Percentiles rank a stretch among this genome's conserved stretches.
Conservation (phyloP, 1,140 invertebrate genomes). For the Magallana angulata region DNA sequence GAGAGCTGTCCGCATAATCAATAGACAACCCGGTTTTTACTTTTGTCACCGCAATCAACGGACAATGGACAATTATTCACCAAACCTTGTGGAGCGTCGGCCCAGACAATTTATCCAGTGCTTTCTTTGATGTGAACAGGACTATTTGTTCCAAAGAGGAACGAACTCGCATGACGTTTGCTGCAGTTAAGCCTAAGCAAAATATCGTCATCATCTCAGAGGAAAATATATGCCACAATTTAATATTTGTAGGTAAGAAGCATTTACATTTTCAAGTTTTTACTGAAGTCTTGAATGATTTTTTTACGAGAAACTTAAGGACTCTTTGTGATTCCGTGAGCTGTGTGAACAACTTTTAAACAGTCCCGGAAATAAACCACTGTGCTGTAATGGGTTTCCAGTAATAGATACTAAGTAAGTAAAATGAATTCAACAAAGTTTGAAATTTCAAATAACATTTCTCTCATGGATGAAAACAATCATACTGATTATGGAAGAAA, state of each 20-base stretch:
- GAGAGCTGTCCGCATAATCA: constrained; percentile 6
- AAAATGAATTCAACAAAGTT: constrained; percentile 5
- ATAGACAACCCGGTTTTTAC: neutral
- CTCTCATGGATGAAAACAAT: neutral
- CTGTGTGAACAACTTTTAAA: no score
- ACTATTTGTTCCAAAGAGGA: constrained; percentile 1
- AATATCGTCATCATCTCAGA: no score
- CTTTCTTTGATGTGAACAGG: neutral
- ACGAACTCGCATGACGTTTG: neutral
- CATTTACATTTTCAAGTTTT: no score
- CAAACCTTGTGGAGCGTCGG: neutral
- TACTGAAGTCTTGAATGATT: no score
- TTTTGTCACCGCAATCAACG: neutral
- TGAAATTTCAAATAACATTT: neutral
- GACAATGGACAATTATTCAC: constrained; percentile 27
- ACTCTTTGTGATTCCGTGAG: no score
- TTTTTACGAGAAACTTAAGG: no score
- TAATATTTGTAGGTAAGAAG: no score
- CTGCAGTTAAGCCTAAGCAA: no score
- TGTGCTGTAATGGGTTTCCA: no score
- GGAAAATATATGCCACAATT: no score
- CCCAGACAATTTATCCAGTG: neutral
- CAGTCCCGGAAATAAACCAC: no score
- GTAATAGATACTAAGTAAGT: no score
- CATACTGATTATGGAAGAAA: neutral